Evolutionary conservation across 35 echinoderm and acorn worm species (phyloP), one percentile per base, ranked within the genome.

Genomic region (Chiridota heheva): DNA sequence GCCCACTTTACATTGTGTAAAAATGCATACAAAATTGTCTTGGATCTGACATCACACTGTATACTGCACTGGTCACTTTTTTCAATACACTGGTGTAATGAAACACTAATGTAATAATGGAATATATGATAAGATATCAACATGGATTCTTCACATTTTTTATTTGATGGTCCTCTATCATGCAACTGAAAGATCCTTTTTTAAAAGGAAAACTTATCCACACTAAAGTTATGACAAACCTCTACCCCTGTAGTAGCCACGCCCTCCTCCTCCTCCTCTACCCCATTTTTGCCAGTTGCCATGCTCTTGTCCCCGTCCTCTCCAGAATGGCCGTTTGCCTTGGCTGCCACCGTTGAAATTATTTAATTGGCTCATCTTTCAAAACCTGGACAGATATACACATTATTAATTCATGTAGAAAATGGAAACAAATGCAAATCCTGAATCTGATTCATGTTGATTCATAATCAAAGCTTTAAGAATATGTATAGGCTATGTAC

Each of bases 211-310:
- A 30, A 32, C 32, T 42, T 45, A 45, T 15, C 51, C 41, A 59
- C 55, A 48, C 30, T 63, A 69, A 40, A 36, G 20, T 26, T 63
- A 64, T 15, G 59, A 27, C 16, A 42, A 53, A 56, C 86, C 77
- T 57, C 84, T 63, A 35, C 84, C 73, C 24, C 73, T 86, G 72
- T 81, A 37, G 60, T 79, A 42, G 58, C 84, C 83, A 17, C 74
- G 40, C 42, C 76, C 76, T 80, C 76, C 47, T 60, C 76, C 62
- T 5, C 76, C 35, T n/a, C 72, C 73, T 40, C 72, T 46, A 37
- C 84, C 57, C 25, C 56, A 33, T 67, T 74, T 56, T 33, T 62
- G 53, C 37, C 70, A 26, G 41, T 63, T 30, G 32, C 79, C 79
- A 68, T 44, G 32, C 33, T 44, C 49, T 12, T 58, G 25, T 56